phyloP scores from a whole-genome alignment of 2,888 invertebrate species.

The Chloroclysta siterata region DNA sequence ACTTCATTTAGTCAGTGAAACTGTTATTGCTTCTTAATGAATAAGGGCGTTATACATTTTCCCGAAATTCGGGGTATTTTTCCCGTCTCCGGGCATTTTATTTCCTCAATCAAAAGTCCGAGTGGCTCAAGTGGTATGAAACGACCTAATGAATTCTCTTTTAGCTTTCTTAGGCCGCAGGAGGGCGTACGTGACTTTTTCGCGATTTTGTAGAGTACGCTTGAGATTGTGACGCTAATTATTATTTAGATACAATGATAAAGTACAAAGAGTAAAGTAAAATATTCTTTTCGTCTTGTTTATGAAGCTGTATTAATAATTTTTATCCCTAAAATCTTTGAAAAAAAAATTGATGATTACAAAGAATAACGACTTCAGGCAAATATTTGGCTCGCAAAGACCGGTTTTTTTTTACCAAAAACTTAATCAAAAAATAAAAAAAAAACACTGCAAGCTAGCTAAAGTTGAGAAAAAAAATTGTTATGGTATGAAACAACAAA shows the following conservation, averaged over 20 bases:
- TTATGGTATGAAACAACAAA: no score
- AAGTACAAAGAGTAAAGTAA: not conserved
- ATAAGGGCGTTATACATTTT: conserved; percentile 10
- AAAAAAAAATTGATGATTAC: no score
- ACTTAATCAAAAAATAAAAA: no score
- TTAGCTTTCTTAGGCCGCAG: conserved; percentile 55
- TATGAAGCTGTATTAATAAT: no score
- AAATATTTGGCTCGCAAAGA: no score
- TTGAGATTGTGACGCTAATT: conserved; percentile 27
- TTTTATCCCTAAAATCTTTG: no score
- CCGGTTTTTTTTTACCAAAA: no score
- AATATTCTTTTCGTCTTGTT: not conserved
- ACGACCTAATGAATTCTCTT: conserved; percentile 79
- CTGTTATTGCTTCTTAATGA: not conserved
- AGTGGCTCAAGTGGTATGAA: conserved; percentile 73
- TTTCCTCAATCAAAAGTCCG: conserved; percentile 81
- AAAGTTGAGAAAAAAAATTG: no score
- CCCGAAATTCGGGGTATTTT: conserved; percentile 32
- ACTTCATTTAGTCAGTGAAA: no score
- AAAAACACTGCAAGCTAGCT: no score
- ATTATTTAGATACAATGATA: not conserved
- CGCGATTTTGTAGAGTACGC: conserved; percentile 25
- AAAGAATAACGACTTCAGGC: no score
- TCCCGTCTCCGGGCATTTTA: conserved; percentile 63
- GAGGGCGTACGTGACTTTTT: conserved; percentile 56